Percentiles rank a stretch among this genome's conserved stretches.
These are phyloP conservation scores for Orientallactaga bullata DNA, from an alignment of 2,113 vertebrate genomes.

Conservation along the genomic window DNA sequence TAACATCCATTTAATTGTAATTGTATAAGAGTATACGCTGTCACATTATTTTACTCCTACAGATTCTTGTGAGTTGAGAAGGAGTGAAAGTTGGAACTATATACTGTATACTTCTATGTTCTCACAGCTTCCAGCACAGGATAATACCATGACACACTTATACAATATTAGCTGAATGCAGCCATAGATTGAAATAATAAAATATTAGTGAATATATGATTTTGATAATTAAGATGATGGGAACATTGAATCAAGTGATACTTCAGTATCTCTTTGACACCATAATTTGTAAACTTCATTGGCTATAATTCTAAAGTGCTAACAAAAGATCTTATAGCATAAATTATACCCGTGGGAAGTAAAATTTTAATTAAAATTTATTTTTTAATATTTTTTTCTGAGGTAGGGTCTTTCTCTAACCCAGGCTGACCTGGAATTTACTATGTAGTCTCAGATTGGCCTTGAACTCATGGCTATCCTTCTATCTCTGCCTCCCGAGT, in stretches of 20 bases:
- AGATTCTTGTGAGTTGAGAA: constrained; percentile 5
- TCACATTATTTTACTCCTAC: not conserved
- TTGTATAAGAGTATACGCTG: not conserved
- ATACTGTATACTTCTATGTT: not conserved
- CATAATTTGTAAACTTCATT: not conserved
- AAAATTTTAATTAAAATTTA: not conserved
- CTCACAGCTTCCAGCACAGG: not conserved
- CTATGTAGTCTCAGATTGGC: no score
- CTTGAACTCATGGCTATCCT: no score
- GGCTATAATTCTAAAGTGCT: not conserved
- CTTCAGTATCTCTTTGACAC: not conserved
- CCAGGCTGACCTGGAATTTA: no score
- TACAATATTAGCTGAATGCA: not conserved
- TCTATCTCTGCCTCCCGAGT: no score
- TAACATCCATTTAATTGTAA: not conserved
- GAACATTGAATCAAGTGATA: not conserved
- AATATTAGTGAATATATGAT: no score
- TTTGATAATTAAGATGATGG: constrained; percentile 16
- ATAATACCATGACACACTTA: not conserved
- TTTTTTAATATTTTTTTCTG: not conserved
- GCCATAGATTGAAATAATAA: no score
- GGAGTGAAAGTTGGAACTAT: not conserved
- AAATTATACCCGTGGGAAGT: not conserved
- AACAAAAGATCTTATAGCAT: not conserved
- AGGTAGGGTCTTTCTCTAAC: no score